Percentiles rank a stretch among this genome's conserved stretches.
phyloP scores from a whole-genome alignment of 37 sponge, comb jelly and placozoan species.

The Theonella swinhoei region DNA sequence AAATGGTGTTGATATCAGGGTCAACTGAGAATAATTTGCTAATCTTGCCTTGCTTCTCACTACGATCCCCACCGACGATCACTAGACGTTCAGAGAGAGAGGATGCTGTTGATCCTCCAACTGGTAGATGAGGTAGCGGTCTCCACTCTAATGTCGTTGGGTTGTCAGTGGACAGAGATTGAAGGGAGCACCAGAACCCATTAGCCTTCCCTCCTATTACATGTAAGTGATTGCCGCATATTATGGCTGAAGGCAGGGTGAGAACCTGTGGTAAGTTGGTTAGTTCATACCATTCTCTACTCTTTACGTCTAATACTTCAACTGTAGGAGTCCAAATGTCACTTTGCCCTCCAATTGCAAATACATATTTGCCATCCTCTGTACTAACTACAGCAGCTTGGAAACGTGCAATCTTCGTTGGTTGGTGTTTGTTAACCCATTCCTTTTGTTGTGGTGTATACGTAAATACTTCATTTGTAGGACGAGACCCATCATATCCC shows the following conservation, averaged over 20 bases:
- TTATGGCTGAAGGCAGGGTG: not conserved
- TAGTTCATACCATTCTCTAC: not conserved
- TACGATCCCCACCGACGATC: not conserved
- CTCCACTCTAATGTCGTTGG: not conserved
- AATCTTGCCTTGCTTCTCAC: not conserved
- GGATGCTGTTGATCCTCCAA: not conserved
- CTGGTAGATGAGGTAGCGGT: not conserved
- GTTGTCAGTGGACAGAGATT: not conserved
- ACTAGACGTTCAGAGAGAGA: not conserved
- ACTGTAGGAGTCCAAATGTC: not conserved
- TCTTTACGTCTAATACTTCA: not conserved
- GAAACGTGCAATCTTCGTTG: not conserved
- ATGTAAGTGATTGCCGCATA: not conserved
- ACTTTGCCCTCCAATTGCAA: not conserved
- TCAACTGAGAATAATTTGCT: no score
- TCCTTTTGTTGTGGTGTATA: not conserved
- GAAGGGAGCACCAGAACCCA: not conserved
- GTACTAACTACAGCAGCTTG: not conserved
- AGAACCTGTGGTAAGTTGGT: not conserved
- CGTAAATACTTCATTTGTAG: no score
- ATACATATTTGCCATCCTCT: not conserved
- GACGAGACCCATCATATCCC: not conserved
- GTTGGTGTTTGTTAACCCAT: not conserved
- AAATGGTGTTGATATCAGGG: not conserved
- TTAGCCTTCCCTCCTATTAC: not conserved